phyloP scores from a whole-genome alignment of 2,113 vertebrate species.

The Chaenogobius annularis region DNA sequence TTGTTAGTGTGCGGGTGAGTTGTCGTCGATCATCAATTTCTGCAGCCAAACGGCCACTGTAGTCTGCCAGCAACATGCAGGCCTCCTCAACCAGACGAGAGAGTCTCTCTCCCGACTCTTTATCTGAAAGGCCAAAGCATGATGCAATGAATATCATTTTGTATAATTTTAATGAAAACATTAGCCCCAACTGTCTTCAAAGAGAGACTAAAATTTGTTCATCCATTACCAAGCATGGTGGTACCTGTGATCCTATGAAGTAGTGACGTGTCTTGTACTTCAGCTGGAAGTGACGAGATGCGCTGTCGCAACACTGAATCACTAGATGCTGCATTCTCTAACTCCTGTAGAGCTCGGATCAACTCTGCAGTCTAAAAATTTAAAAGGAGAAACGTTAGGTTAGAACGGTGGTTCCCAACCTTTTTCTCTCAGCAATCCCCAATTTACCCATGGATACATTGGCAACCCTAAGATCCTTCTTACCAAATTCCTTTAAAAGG shows the following conservation, averaged over 20 bases:
- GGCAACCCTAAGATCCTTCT: too few relatives aligned
- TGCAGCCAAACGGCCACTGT: conserved; percentile 95
- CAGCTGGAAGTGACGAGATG: conserved; percentile 92
- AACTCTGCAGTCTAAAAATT: conserved; percentile 88
- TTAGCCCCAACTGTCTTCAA: neutral
- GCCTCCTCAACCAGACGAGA: conserved; percentile 87
- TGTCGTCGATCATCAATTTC: conserved; percentile 98
- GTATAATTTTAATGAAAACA: neutral
- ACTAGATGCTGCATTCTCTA: conserved; percentile 94
- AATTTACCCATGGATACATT: too few relatives aligned
- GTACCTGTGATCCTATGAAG: conserved; percentile 95
- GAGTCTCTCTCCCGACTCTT: conserved; percentile 76
- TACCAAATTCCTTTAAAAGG: too few relatives aligned
- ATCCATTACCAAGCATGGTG: neutral
- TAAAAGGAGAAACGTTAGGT: neutral
- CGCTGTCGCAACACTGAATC: conserved; percentile 93
- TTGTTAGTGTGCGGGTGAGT: conserved; percentile 90
- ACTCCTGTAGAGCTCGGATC: conserved; percentile 94
- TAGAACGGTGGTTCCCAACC: too few relatives aligned
- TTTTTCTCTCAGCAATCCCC: too few relatives aligned
- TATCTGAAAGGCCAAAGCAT: conserved; percentile 63
- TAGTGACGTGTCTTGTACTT: conserved; percentile 94
- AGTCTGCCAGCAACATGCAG: conserved; percentile 97
- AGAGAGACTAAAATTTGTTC: neutral
- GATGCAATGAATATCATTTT: conserved; percentile 41